These are phyloP conservation scores for Drosophila burlai DNA, from an alignment of 1,140 invertebrate genomes.

Conservation along the genomic window DNA sequence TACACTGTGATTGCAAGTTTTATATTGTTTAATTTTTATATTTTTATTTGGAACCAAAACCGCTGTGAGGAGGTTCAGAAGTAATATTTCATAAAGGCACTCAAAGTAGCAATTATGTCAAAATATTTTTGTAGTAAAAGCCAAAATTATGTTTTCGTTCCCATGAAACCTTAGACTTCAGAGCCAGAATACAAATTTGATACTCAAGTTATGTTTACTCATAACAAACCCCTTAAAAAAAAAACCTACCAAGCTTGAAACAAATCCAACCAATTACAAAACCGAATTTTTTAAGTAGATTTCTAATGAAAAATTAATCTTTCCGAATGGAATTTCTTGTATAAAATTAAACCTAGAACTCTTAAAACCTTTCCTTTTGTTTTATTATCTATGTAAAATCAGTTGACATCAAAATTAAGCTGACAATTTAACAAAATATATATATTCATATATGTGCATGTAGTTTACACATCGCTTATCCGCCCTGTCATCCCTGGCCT, in stretches of 20 bases:
- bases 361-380: neutral
- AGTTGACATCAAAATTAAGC: neutral
- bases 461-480: neutral
- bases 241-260: neutral
- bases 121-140: neutral
- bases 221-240: neutral
- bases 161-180: neutral
- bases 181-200: slow-evolving; percentile 7
- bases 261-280: neutral
- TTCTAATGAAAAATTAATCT: neutral
- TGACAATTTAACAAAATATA: neutral
- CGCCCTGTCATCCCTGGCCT: slow-evolving; percentile 15
- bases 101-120: no score
- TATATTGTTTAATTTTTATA: neutral
- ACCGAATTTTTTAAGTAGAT: neutral
- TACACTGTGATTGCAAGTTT: neutral
- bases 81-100: no score
- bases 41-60: neutral
- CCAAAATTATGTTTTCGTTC: neutral
- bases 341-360: neutral
- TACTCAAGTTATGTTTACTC: neutral
- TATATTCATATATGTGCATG: no score
- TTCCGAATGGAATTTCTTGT: neutral
- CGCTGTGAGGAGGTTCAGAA: neutral
- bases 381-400: neutral